Conservation (phyloP, 2,888 invertebrate species). For the Lapara coniferarum region DNA sequence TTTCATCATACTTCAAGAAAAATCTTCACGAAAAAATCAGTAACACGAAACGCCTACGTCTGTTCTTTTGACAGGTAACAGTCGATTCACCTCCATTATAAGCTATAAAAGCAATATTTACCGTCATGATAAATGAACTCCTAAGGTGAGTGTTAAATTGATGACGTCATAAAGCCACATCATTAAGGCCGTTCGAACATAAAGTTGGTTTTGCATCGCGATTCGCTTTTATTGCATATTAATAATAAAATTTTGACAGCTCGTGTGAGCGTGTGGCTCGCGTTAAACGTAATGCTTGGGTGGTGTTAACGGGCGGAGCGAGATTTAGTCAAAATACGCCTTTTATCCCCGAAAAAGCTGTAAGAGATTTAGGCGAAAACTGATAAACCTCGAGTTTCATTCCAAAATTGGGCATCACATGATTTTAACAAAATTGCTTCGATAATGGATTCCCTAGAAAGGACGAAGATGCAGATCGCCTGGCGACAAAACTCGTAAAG, state of each 20-base stretch:
- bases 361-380: too few relatives aligned
- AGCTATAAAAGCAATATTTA: constrained; percentile 23
- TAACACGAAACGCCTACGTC: not conserved
- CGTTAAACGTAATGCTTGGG: constrained; percentile 26
- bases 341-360: too few relatives aligned
- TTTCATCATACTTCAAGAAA: too few relatives aligned
- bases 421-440: too few relatives aligned
- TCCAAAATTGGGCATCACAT: too few relatives aligned
- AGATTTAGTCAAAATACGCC: not conserved
- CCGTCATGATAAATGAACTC: constrained; percentile 19
- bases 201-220: constrained; percentile 31
- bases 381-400: too few relatives aligned
- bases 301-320: constrained; percentile 5
- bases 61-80: not conserved
- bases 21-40: not conserved
- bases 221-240: constrained; percentile 36
- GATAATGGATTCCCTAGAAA: too few relatives aligned
- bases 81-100: not conserved
- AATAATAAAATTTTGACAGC: constrained; percentile 40
- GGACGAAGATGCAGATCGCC: too few relatives aligned
- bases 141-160: constrained; percentile 23
- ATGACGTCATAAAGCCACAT: constrained; percentile 30
- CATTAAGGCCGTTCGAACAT: constrained; percentile 30
- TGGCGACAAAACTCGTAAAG: too few relatives aligned
- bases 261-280: constrained; percentile 29